These are phyloP conservation scores for Argyra leucocephala DNA, from an alignment of 2,888 invertebrate species.

Conservation along the genomic window DNA sequence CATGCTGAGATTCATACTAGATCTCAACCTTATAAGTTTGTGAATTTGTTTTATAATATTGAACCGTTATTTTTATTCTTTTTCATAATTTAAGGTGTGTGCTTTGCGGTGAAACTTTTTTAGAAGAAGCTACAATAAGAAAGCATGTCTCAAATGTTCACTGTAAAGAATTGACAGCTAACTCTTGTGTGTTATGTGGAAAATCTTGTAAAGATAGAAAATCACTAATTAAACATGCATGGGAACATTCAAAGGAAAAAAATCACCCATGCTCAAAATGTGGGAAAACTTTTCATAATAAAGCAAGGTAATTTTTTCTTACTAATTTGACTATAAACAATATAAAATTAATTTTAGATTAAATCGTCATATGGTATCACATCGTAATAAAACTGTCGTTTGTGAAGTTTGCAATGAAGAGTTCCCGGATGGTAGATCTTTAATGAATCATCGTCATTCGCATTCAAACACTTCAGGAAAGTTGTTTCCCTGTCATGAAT, in stretches of 20 bases:
- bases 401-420: slow-evolving; percentile 63
- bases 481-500: slow-evolving; percentile 72
- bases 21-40: slow-evolving; percentile 46
- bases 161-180: slow-evolving; percentile 52
- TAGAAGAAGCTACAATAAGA: slow-evolving; percentile 54
- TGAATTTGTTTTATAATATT: slow-evolving; percentile 13
- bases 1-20: slow-evolving; percentile 71
- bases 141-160: slow-evolving; percentile 54
- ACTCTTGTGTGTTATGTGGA: slow-evolving; percentile 58
- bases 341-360: slow-evolving; percentile 29
- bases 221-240: slow-evolving; percentile 57
- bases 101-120: slow-evolving; percentile 55
- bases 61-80: neutral
- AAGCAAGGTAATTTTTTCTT: slow-evolving; percentile 46
- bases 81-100: slow-evolving; percentile 46
- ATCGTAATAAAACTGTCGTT: slow-evolving; percentile 58
- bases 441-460: slow-evolving; percentile 62
- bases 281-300: slow-evolving; percentile 61
- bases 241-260: slow-evolving; percentile 58
- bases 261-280: slow-evolving; percentile 57
- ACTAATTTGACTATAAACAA: neutral
- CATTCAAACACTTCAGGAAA: slow-evolving; percentile 47
- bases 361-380: slow-evolving; percentile 60
- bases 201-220: slow-evolving; percentile 59
- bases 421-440: slow-evolving; percentile 58